Conservation (phyloP, 2,888 invertebrate genomes). For the Eugnorisma glareosa region DNA sequence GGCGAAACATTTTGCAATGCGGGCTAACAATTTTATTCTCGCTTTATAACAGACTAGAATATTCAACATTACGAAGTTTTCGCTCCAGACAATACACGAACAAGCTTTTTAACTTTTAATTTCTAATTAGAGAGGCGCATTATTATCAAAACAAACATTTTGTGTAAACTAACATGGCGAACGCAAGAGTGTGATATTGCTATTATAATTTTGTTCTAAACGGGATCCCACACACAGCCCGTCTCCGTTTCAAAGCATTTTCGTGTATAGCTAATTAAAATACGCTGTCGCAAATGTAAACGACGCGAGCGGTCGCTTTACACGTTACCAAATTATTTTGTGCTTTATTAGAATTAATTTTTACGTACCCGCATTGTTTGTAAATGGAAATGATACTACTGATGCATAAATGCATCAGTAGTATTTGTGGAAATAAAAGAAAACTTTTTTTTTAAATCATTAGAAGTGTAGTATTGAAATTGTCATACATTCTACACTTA, state of each 20-base stretch:
- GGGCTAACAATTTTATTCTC: conserved; percentile 34
- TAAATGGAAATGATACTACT: conserved; percentile 7
- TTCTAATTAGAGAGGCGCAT: conserved; percentile 73
- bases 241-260: conserved; percentile 87
- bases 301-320: conserved; percentile 77
- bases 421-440: background rate
- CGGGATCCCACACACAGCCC: conserved; percentile 75
- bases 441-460: background rate
- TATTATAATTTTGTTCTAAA: conserved; percentile 81
- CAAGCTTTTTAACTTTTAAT: conserved; percentile 81
- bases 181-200: conserved; percentile 80
- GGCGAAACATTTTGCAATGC: conserved; percentile 21
- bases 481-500: background rate
- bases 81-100: conserved; percentile 66
- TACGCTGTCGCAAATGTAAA: conserved; percentile 85
- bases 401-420: too few species aligned
- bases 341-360: conserved; percentile 83
- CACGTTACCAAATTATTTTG: conserved; percentile 78
- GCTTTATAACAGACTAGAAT: conserved; percentile 34
- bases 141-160: conserved; percentile 73
- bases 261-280: conserved; percentile 90
- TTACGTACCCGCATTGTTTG: conserved; percentile 66
- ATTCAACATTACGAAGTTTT: conserved; percentile 44
- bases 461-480: background rate
- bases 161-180: conserved; percentile 74